Evolutionary conservation across 2,888 invertebrate species (phyloP), one percentile per base, ranked within the genome.

Genomic region (Antheraea yamamai): DNA sequence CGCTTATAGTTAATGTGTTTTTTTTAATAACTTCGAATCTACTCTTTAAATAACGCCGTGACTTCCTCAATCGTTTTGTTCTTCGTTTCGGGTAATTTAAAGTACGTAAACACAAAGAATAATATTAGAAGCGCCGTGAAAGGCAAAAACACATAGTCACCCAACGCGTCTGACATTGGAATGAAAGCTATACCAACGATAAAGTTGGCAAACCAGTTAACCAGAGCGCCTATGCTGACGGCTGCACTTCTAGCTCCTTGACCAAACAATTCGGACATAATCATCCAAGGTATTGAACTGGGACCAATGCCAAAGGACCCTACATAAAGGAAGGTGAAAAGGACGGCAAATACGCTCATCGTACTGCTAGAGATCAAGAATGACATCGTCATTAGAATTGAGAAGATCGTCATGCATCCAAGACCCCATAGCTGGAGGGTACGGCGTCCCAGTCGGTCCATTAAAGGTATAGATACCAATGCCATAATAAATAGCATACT

Each of bases 401-500:
- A 96, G 89, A 96, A 96, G 73, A 97, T 91, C 75, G 96, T 96
- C 97, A 97, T 97, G 73, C 97, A 97, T 8, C 95, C 96, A 2
- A 97, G 95, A 72, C 97, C 97, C 74, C 95, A 95, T 47, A 97
- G 92, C 86, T 97, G 97, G 73, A 97, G 91, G 0, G 96, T 96
- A 74, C 97, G 95, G 77, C 97, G 91, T 18, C 97, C 97, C 68
- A 96, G 93, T 26, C 96, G 93, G 86, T 97, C 97, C 96, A 97
- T 97, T 80, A 97, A 87, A n/a, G 97, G 97, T 77, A 97, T 96
- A 12, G 97, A 96, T 10, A 97, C 96, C n/a, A 97, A 87, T 7
- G 97, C 97, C 97, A 97, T 97, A 73, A 96, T 88, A 61, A 97
- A 96, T 93, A 97, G 95, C 76, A 97, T 96, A 74, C 96, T 96